Percentiles rank a stretch among this genome's conserved stretches.
Conservation (phyloP, 2,113 vertebrate species). For the Naja naja region DNA sequence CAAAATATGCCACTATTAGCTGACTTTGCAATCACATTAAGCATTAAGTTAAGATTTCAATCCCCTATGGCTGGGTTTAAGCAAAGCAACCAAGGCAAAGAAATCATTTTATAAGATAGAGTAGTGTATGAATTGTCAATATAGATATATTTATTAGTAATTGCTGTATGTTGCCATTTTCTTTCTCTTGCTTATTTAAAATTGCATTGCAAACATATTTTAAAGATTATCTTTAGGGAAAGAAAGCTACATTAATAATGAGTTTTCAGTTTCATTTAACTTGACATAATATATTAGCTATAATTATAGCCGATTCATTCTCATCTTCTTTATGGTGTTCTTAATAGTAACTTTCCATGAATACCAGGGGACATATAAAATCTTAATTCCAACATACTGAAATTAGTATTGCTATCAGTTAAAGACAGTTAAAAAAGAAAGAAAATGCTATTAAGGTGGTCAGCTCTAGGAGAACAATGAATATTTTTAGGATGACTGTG, state of each 20-base stretch:
- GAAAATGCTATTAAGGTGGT: constrained; percentile 14
- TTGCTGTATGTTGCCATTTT: neutral
- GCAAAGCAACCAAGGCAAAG: neutral
- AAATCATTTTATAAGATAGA: neutral
- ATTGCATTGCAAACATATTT: neutral
- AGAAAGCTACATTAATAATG: constrained; percentile 32
- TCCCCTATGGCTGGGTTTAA: neutral
- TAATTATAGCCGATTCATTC: constrained; percentile 50
- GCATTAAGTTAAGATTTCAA: neutral
- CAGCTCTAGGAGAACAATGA: neutral
- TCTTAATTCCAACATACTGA: constrained; percentile 46
- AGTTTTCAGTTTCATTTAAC: constrained; percentile 54
- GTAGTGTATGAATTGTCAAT: neutral
- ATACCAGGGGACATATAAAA: constrained; percentile 32
- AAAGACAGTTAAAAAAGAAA: constrained; percentile 2
- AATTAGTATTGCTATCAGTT: constrained; percentile 17
- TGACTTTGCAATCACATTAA: neutral
- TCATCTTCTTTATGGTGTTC: constrained; percentile 43
- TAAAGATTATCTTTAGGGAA: neutral
- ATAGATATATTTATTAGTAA: neutral
- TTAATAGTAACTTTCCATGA: constrained; percentile 42
- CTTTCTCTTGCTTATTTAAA: neutral
- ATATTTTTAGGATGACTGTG: neutral
- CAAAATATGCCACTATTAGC: neutral
- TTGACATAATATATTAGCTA: constrained; percentile 27